A percentile compares a stretch with the other conserved stretches of the same genome.
phyloP scores from a whole-genome alignment of 1,140 invertebrate genomes.

The Drosophila kikkawai region DNA sequence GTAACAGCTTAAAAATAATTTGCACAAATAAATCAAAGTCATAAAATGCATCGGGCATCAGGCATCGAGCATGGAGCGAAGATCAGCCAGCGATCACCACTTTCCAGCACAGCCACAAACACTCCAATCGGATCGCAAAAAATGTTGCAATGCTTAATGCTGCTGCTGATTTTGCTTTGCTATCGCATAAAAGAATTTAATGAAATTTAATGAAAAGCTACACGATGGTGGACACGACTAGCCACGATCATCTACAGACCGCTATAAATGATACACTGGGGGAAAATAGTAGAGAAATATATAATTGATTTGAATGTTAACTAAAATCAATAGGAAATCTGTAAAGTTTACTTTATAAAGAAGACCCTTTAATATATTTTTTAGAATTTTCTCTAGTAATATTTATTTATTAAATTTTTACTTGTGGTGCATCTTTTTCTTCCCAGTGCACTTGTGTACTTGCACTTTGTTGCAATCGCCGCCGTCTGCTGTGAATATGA shows the following conservation, averaged over 20 bases:
- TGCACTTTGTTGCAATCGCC: conserved; percentile 66
- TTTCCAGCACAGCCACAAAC: neutral
- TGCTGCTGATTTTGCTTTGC: conserved; percentile 55
- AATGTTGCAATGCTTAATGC: conserved; percentile 52
- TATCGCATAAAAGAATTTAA: conserved; percentile 83
- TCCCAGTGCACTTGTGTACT: conserved; percentile 21
- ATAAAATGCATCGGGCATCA: conserved; percentile 61
- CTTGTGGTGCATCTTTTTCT: neutral
- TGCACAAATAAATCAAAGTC: conserved; percentile 83
- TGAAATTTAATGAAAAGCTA: conserved; percentile 83
- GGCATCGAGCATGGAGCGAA: conserved; percentile 21
- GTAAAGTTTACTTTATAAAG: neutral
- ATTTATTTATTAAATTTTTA: neutral
- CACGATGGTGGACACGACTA: conserved; percentile 74
- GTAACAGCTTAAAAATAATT: conserved; percentile 78
- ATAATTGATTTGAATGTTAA: neutral
- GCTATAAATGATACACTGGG: conserved; percentile 11
- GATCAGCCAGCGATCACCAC: conserved; percentile 42
- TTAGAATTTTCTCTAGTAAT: neutral
- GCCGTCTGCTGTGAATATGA: conserved; percentile 71
- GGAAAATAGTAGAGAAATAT: neutral
- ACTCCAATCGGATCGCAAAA: conserved; percentile 26
- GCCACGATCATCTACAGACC: conserved; percentile 26
- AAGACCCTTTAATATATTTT: neutral
- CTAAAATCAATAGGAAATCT: neutral